Percentiles rank a stretch among this genome's conserved stretches.
These are phyloP conservation scores for Gymnopithys bicolor DNA, from an alignment of 2,797 vertebrate species.

Conservation along the genomic window DNA sequence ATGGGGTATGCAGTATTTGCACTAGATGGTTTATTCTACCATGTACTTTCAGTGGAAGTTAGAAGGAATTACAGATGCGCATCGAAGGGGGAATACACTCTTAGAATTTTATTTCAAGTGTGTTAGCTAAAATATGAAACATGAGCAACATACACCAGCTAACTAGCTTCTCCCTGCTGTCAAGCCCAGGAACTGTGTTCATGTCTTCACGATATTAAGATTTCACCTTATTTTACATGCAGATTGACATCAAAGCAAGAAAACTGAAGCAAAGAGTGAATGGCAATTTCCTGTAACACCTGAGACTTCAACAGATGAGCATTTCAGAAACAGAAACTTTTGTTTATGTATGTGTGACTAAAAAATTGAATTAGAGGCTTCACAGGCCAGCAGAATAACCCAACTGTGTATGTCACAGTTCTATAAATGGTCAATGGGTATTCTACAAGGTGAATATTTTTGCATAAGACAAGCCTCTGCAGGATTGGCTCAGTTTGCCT, in stretches of 20 bases:
- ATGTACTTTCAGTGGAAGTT: slow-evolving; percentile 20
- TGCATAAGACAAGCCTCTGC: slow-evolving; percentile 3
- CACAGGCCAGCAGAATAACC: slow-evolving; percentile 42
- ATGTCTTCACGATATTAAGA: slow-evolving; percentile 60
- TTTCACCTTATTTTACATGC: slow-evolving; percentile 70
- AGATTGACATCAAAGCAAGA: slow-evolving; percentile 68
- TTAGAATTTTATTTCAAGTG: slow-evolving; percentile 15
- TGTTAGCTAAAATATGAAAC: slow-evolving; percentile 48
- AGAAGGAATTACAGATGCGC: slow-evolving; percentile 35
- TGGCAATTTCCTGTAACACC: slow-evolving; percentile 64
- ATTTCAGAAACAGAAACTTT: slow-evolving; percentile 42
- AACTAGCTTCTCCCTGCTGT: slow-evolving; percentile 60
- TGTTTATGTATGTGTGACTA: slow-evolving; percentile 59
- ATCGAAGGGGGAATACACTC: slow-evolving; percentile 25
- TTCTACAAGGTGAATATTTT: slow-evolving; percentile 59
- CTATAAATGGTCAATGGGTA: slow-evolving; percentile 55
- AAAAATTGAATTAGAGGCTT: slow-evolving; percentile 64
- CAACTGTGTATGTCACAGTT: slow-evolving; percentile 21
- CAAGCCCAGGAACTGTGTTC: slow-evolving; percentile 48
- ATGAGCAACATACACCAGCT: slow-evolving; percentile 31
- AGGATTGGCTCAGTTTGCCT: not conserved
- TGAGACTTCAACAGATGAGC: slow-evolving; percentile 62
- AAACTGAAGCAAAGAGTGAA: slow-evolving; percentile 55
- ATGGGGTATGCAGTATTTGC: slow-evolving; percentile 18
- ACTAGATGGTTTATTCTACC: not conserved